phyloP scores from a whole-genome alignment of 1,140 invertebrate genomes.

The Campoletis sonorensis region DNA sequence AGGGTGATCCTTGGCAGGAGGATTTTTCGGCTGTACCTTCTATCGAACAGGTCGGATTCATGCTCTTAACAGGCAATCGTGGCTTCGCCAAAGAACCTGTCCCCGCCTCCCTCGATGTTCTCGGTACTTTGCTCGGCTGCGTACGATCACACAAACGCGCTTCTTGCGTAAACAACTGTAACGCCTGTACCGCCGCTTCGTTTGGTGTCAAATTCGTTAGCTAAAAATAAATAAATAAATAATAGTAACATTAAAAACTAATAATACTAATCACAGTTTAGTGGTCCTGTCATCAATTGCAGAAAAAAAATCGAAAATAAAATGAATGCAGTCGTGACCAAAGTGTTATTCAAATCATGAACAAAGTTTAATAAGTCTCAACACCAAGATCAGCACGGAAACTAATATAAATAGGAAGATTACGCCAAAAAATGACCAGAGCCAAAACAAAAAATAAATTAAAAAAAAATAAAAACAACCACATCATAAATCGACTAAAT shows the following conservation, averaged over 20 bases:
- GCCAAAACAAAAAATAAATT: no score
- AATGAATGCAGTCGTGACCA: no score
- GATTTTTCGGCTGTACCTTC: conserved; percentile 67
- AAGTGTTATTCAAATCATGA: no score
- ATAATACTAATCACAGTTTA: background rate
- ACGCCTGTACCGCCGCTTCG: conserved; percentile 91
- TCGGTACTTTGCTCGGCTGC: conserved; percentile 84
- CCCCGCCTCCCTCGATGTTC: conserved; percentile 77
- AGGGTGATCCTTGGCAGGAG: background rate
- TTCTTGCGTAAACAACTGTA: conserved; percentile 90
- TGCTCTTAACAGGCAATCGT: conserved; percentile 77
- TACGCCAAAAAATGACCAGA: no score
- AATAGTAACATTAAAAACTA: background rate
- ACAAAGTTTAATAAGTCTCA: no score
- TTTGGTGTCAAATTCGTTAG: conserved; percentile 87
- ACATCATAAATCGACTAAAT: no score
- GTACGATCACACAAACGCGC: conserved; percentile 87
- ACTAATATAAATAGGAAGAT: no score
- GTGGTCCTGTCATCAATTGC: no score
- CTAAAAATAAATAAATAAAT: conserved; percentile 71
- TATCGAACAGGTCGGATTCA: conserved; percentile 73
- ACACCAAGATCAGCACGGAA: no score
- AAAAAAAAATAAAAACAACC: no score
- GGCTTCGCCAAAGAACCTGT: conserved; percentile 77
- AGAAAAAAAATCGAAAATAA: no score